Base-by-base conservation (phyloP, 2,888 invertebrate species). In the Pecten maximus region DNA sequence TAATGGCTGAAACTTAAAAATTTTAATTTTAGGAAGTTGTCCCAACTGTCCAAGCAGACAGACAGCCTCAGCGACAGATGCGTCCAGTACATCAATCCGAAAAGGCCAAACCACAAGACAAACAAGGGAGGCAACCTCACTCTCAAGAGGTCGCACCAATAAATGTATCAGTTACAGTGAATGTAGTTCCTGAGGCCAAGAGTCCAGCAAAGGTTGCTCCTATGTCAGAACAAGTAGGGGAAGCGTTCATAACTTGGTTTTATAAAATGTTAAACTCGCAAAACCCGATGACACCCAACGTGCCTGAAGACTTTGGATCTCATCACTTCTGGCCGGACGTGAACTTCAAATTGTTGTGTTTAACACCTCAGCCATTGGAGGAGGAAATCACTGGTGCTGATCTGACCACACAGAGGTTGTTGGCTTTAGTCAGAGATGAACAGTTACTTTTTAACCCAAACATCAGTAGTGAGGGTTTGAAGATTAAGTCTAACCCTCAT, bases 401-500 rank as follows among this genome's bases (percentile, higher is more conserved):
- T 0, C 40, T 93, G 8, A 94, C 95, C 6, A 92, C 94, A 0
- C 91, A 94, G 40, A 92, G 94, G 88, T 92, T 96, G 2, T 90
- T 94, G 39, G 90, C 92, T 0, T 94, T 96, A 87, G 92, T 95
- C 0, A 92, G 93, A 88, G 94, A 94, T 23, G 95, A 96, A 87
- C 91, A 91, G n/a, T 88, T 96, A 15, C 86, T 95, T 12, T 98
- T 98, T 93, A 98, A 98, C 96, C 97, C 98, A 0, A 98, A 98
- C 96, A 94, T 97, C 44, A 96, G 97, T 0, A 96, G 96, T 0
- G 97, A 97, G 23, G 98, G 98, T 6, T 97, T 98, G 0, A 97
- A 97, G 93, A 97, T 97, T 4, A 97, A 97, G 92, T 97, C 97
- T 92, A 97, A 98, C 95, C 97, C 97, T 0, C 98, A 98, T 95